These are phyloP conservation scores for Urophycis tenuis DNA, from an alignment of 2,797 vertebrate genomes.

Conservation along the genomic window DNA sequence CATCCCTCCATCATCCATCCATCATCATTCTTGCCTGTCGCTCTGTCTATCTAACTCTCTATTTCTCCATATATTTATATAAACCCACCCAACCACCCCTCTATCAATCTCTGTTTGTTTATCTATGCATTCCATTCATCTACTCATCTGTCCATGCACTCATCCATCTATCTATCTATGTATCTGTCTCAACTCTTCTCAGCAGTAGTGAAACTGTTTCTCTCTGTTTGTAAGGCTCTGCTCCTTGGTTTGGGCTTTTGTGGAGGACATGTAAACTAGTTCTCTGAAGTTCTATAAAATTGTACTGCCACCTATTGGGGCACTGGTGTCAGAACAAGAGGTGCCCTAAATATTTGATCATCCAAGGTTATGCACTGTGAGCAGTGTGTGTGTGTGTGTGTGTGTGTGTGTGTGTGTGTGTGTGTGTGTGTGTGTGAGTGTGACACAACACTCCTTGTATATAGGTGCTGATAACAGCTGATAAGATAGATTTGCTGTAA, in stretches of 20 bases:
- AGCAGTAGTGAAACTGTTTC: not conserved
- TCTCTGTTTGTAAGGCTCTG: not conserved
- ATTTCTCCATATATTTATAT: too few species aligned
- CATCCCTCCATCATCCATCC: too few species aligned
- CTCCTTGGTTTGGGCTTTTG: not conserved
- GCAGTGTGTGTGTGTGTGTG: not conserved
- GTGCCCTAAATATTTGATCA: not conserved
- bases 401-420: not conserved
- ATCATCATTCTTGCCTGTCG: too few species aligned
- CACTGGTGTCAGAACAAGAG: constrained; percentile 35
- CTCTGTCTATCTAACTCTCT: too few species aligned
- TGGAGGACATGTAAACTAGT: not conserved
- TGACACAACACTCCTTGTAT: not conserved
- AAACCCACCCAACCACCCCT: too few species aligned
- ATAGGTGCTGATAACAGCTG: too few species aligned
- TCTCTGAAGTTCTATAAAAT: constrained; percentile 10
- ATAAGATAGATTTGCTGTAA: too few species aligned
- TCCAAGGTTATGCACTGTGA: not conserved
- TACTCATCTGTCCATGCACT: not conserved
- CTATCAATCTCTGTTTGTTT: too few species aligned
- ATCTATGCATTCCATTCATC: too few species aligned
- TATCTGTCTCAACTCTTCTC: not conserved
- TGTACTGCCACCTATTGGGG: constrained; percentile 61
- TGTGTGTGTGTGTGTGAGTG: not conserved
- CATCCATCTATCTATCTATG: not conserved